These are phyloP conservation scores for Dendroctonus valens DNA, from an alignment of 1,140 invertebrate species.

Conservation along the genomic window DNA sequence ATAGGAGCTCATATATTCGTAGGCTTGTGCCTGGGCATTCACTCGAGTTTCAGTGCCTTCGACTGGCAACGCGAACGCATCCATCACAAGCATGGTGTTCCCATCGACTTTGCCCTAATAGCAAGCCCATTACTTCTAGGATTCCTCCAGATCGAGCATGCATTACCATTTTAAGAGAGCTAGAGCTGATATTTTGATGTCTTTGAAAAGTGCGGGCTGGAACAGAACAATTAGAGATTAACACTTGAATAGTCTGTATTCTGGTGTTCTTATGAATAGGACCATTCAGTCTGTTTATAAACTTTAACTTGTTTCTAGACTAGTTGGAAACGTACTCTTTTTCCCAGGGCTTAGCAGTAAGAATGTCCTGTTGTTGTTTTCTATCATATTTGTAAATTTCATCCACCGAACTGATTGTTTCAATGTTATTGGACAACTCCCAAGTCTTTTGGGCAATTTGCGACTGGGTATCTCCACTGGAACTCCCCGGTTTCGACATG, in stretches of 20 bases:
- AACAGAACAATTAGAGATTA: constrained; percentile 46
- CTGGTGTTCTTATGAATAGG: background rate
- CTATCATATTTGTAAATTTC: constrained; percentile 96
- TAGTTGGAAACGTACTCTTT: constrained; percentile 76
- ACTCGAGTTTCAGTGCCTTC: constrained; percentile 99
- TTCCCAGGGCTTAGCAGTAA: constrained; percentile 95
- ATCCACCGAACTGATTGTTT: constrained; percentile 84
- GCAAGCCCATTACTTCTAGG: constrained; percentile 97
- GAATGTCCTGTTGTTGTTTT: constrained; percentile 93
- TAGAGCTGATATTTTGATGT: constrained; percentile 96
- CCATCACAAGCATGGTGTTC: constrained; percentile 93
- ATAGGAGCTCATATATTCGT: constrained; percentile 99
- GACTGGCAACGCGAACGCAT: constrained; percentile 93
- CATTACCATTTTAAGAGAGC: constrained; percentile 99
- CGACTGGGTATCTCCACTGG: constrained; percentile 62
- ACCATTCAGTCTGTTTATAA: constrained; percentile 4
- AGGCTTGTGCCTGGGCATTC: constrained; percentile 98
- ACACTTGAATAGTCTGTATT: background rate
- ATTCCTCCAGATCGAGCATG: constrained; percentile 97
- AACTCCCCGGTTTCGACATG: constrained; percentile 47
- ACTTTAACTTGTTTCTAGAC: background rate
- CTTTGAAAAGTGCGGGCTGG: constrained; percentile 97
- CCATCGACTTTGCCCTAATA: constrained; percentile 90
- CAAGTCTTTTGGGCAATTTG: constrained; percentile 87
- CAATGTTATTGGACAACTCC: constrained; percentile 91